These are phyloP conservation scores for Neofelis nebulosa DNA, from an alignment of 2,113 vertebrate genomes.

Conservation along the genomic window DNA sequence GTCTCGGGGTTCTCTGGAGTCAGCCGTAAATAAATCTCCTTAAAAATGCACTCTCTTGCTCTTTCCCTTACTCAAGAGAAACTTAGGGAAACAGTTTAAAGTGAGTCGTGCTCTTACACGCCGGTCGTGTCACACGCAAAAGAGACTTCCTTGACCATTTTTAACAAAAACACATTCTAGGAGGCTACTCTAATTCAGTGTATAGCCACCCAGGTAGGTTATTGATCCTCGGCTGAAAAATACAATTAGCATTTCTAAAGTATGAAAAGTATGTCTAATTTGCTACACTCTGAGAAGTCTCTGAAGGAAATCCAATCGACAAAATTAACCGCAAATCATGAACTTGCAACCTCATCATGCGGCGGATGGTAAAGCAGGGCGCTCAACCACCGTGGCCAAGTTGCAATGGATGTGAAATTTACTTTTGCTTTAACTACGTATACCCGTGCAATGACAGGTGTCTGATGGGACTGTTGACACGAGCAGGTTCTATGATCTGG, in stretches of 20 bases:
- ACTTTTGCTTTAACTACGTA: not conserved
- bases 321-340: conserved; percentile 40
- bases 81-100: not conserved
- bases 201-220: not conserved
- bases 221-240: conserved; percentile 5
- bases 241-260: conserved; percentile 5
- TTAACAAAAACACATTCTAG: not conserved
- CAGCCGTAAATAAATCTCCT: not conserved
- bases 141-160: not conserved
- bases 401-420: not conserved
- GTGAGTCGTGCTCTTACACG: not conserved
- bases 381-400: not conserved
- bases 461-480: not conserved
- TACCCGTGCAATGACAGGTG: not conserved
- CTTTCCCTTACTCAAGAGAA: not conserved
- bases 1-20: not conserved
- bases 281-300: not conserved
- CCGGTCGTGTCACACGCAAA: not conserved
- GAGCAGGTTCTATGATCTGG: not conserved
- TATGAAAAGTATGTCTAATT: conserved; percentile 19
- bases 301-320: conserved; percentile 21
- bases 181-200: not conserved
- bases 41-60: not conserved
- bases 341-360: not conserved
- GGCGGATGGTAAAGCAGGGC: not conserved